Base-by-base conservation (phyloP, 2,113 vertebrate genomes). In the Thalassoma bifasciatum region DNA sequence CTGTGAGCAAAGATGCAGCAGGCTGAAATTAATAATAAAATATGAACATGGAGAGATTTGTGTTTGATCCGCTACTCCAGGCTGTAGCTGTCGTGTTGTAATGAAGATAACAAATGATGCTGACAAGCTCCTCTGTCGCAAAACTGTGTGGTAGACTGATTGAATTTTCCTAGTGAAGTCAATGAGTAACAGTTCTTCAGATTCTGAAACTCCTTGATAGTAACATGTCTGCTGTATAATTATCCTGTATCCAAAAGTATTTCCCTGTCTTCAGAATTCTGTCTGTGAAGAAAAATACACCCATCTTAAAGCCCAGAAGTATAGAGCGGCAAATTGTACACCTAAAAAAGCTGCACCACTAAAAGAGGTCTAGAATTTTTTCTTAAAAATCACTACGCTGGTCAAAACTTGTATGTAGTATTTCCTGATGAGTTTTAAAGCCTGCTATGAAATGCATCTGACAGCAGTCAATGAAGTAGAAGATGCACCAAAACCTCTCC, bases 21-120 rank as follows among this genome's bases (percentile, higher is more conserved):
- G 77, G 88, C 79, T 64, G 67, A 71, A 80, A 83, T 82, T 21
- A 86, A 89, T 75, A 81, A 86, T 86, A 76, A 57, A 88, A 78
- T 69, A 72, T 51, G 58, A 82, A 73, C 69, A 81, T 54, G 62
- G 86, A 79, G 44, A 63, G 60, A 78, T 69, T 72, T 42, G 56
- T 85, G 84, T 82, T 82, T 85, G 90, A 91, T 84, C 80, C 60
- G 62, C 47, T 59, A 56, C 83, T 80, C 47, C 72, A 42, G 75
- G 73, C 81, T 78, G 63, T 54, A 47, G 73, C 83, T 90, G 88
- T 60, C 85, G 67, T 69, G 73, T 82, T 82, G 75, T 80, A 86
- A 84, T 74, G 77, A 81, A 86, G 64, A 63, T 81, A 81, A 89
- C 80, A 89, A 88, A 84, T 68, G 82, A 66, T 44, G 67, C 65